Conservation (phyloP, 2,113 vertebrate species). For the Fulmarus glacialis region DNA sequence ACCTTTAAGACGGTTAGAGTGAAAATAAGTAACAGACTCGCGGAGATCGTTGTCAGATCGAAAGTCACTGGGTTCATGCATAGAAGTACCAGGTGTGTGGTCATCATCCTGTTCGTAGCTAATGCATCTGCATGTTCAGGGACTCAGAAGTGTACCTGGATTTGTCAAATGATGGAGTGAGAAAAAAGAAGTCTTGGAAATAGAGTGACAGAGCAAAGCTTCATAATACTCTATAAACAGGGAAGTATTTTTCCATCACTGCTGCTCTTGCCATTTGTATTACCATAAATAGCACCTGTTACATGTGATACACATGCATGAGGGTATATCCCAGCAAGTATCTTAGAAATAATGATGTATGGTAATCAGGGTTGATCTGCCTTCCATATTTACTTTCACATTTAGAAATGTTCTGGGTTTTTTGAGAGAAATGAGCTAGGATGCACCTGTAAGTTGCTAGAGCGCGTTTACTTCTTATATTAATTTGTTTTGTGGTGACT, state of each 20-base stretch:
- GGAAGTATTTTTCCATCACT: neutral
- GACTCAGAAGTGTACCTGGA: neutral
- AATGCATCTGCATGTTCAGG: accelerated
- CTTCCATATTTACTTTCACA: neutral
- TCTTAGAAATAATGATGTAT: neutral
- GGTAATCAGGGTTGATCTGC: neutral
- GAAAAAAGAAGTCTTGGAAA: neutral
- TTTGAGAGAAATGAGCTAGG: neutral
- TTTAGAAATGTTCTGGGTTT: neutral
- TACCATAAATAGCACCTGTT: neutral
- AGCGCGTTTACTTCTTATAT: neutral
- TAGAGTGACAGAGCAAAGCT: neutral
- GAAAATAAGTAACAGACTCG: neutral
- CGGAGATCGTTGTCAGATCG: neutral
- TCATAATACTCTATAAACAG: neutral
- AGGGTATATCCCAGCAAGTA: neutral
- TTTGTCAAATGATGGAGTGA: neutral
- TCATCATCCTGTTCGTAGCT: neutral
- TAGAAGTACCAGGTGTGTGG: neutral
- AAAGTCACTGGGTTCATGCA: neutral
- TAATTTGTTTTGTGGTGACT: neutral
- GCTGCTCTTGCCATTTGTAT: neutral
- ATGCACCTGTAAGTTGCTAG: neutral
- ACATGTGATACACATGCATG: accelerated
- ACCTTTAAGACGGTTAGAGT: neutral